Base-by-base conservation (phyloP, 2,113 vertebrate species). In the Engystomops pustulosus region DNA sequence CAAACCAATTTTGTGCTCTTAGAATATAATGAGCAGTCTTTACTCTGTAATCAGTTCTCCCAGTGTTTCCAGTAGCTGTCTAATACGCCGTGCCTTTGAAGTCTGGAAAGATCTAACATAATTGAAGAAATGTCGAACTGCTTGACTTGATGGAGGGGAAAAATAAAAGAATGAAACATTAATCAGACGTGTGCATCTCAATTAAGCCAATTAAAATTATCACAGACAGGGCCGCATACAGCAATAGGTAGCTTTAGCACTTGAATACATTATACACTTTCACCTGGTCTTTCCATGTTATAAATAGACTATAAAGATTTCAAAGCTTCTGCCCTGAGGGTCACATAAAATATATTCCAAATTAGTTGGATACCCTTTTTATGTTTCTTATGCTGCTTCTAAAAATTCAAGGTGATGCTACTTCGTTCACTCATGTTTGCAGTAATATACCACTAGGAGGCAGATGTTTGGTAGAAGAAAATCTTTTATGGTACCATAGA, bases 191-290 rank as follows among this genome's bases (percentile, higher is more conserved):
- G 90, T 88, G 92, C 93, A 94, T 95, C 92, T 94, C 93, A 94
- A 94, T 95, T 95, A 94, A 94, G 92, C 91, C 94, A 94, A 95
- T 94, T 95, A 94, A 94, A 94, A 92, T 91, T 93, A 95, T 95
- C 94, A 95, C 90, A 93, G 93, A 93, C 89, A 85, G 87, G 80
- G 90, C 87, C 86, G 88, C 90, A 88, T 85, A 86, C 88, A 30
- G 88, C 91, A 93, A 92, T 93, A 93, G 91, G 93, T 93, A 93
- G 91, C 88, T 91, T 93, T 93, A 93, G 88, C 91, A 90, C 91
- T 89, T 92, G 92, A 94, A 94, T 93, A 91, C 87, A 92, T 94
- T 90, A 94, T 90, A 89, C 91, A 90, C 86, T 91, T 92, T 89
- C 89, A 91, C 91, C 89, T 92, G 91, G 89, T 86, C 86, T 89